Base-by-base conservation (phyloP, 1,140 invertebrate genomes). In the Drosophila nigrodunni region DNA sequence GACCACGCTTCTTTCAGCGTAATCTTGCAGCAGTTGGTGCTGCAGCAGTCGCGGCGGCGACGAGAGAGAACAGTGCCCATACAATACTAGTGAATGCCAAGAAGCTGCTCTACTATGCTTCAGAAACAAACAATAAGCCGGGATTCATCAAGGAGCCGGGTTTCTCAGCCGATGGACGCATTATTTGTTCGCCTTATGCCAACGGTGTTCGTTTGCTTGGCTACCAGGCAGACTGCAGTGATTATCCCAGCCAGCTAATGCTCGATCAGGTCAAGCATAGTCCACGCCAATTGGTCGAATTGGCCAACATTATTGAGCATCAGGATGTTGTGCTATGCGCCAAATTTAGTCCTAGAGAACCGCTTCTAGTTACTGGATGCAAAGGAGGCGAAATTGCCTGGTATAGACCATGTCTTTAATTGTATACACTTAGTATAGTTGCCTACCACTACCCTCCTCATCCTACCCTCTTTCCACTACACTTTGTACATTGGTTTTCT, bases 121-220 rank as follows among this genome's bases (percentile, higher is more conserved):
- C 97, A 83, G 97, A 98, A 92, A 96, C 96, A 0, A 98, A 97
- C 91, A 95, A 97, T 11, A 97, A 97, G 1, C 95, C 95, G 69
- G 97, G 97, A 1, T 98, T 97, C 74, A 97, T 97, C 13, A 97
- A 96, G 92, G 98, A 98, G 92, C 93, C 98, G 8, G 97, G 97
- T 82, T 98, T 97, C 90, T 98, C 97, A 0, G 93, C 96, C 2
- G 97, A 98, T 92, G 98, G 98, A 1, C 94, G 97, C 34, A 90
- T 98, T 0, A 96, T 99, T 21, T 97, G 96, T 88, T 98, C 97
- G 0, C 97, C 98, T 0, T 98, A 96, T 90, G 96, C 95, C 1
- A 95, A 95, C 77, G 97, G 97, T 4, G 95, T 98, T 39, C 93
- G 97, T 15, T 93, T 99, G 0, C 92, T 98, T 7, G 95, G 95